Base-by-base conservation (phyloP, 2,797 vertebrate species). In the Phoeniculus purpureus region DNA sequence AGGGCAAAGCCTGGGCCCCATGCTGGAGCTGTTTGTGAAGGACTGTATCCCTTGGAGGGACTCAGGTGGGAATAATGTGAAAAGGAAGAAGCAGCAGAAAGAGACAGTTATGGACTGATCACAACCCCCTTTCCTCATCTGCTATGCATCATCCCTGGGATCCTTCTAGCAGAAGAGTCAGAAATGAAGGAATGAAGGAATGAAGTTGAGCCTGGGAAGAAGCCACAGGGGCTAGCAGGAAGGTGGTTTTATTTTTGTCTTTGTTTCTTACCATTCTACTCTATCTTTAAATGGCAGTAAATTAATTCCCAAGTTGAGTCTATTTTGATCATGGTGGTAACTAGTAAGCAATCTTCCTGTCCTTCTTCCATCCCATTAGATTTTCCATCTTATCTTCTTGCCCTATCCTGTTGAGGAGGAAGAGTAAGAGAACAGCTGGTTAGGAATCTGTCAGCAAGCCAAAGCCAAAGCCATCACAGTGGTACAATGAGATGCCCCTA, bases 71-170 rank as follows among this genome's bases (percentile, higher is more conserved):
- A 81, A 62, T 10, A 83, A 32, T 3, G 2, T 13, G 20, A 74
- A 7, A 26, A 65, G 22, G 18, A 70, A 51, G 17, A 8, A 48
- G 9, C 0, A 1, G 29, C 29, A 84, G 37, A 40, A 10, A 60
- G 43, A 12, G 56, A 12, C n/a, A 61, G 6, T 52, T 73, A 31
- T 1, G 10, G 12, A 76, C 45, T 40, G 37, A 74, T 31, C 3
- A 18, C 14, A 80, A 7, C 10, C 8, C 22, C 27, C 21, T 20
- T 23, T 64, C 11, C 25, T 48, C 27, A 45, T 43, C 5, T 1
- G 3, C 19, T 52, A 40, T 61, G 5, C 2, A 4, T 25, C 1
- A 1, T 43, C 29, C 40, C 9, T 17, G 1, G 2, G 10, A 50
- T 16, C 43, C 43, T 43, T 16, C 10, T 43, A 7, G 5, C 2